Evolutionary conservation across 2,113 vertebrate genomes (phyloP).

Genomic region (Ciconia boyciana): DNA sequence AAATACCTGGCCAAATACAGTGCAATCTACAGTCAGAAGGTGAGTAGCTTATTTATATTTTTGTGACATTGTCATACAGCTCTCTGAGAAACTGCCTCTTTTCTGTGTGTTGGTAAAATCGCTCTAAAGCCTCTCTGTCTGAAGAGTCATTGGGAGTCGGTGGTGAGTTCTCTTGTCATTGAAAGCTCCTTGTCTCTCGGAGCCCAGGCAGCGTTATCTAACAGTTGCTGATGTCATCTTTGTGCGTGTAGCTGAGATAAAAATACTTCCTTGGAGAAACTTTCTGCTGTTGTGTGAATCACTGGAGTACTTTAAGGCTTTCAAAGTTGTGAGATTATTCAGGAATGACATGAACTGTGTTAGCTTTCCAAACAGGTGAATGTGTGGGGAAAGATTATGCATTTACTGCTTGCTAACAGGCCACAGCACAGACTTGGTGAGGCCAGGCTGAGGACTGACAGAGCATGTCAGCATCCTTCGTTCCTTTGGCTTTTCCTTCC

Average conservation of each 20-base stretch:
- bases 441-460: not conserved
- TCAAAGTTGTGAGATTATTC: not conserved
- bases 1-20: slow-evolving; percentile 93
- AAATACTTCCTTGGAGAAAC: not conserved
- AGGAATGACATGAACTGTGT: not conserved
- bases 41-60: slow-evolving; percentile 30
- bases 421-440: not conserved
- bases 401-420: not conserved
- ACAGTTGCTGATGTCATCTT: not conserved
- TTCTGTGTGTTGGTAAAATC: not conserved
- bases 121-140: not conserved
- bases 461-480: rapidly evolving
- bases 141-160: not conserved
- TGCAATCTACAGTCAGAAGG: slow-evolving; percentile 88
- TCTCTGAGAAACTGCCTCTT: not conserved
- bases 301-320: not conserved
- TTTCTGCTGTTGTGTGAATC: not conserved
- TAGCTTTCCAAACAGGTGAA: not conserved
- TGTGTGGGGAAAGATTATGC: not conserved
- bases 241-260: not conserved
- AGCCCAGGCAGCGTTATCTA: not conserved
- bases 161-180: not conserved
- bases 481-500: not conserved
- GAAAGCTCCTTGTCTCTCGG: not conserved
- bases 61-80: not conserved